Evolutionary conservation across 2,113 vertebrate genomes (phyloP).

Genomic region (Lagopus leucura): DNA sequence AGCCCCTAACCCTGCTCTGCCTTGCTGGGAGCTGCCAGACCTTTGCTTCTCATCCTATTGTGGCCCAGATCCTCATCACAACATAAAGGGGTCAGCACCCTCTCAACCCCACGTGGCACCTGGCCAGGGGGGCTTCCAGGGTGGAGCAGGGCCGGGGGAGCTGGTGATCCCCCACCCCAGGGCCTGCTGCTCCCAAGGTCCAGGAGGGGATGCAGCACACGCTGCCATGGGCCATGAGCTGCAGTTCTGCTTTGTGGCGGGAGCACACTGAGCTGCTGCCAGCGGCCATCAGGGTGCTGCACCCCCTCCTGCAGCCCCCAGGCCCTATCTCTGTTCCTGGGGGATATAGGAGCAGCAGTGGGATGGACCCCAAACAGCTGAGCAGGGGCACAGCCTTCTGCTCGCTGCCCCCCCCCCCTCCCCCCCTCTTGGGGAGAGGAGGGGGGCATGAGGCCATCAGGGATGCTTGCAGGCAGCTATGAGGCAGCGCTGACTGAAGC

Average conservation of each 20-base stretch:
- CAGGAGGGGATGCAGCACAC: neutral
- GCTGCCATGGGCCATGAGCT: rapidly evolving
- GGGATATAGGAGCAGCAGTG: neutral
- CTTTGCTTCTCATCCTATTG: no score
- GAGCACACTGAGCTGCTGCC: rapidly evolving
- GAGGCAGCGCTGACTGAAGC: neutral
- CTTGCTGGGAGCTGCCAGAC: neutral
- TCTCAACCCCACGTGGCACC: neutral
- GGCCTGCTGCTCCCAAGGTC: neutral
- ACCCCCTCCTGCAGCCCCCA: neutral
- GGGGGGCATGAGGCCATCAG: neutral
- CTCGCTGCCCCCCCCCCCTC: rapidly evolving
- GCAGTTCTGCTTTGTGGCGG: rapidly evolving
- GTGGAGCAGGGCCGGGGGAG: rapidly evolving
- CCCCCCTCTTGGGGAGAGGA: rapidly evolving
- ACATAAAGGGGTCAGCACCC: neutral
- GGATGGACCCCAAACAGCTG: neutral
- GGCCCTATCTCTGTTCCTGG: neutral
- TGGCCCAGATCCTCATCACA: no score
- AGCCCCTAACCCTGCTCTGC: neutral
- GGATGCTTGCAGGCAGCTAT: rapidly evolving
- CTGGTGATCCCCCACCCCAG: neutral
- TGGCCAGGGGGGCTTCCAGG: no score
- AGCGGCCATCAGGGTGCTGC: rapidly evolving
- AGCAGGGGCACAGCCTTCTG: rapidly evolving